Evolutionary conservation across 1,140 invertebrate species (phyloP), one percentile per base, ranked within the genome.

Genomic region (Psilanteris sp.): DNA sequence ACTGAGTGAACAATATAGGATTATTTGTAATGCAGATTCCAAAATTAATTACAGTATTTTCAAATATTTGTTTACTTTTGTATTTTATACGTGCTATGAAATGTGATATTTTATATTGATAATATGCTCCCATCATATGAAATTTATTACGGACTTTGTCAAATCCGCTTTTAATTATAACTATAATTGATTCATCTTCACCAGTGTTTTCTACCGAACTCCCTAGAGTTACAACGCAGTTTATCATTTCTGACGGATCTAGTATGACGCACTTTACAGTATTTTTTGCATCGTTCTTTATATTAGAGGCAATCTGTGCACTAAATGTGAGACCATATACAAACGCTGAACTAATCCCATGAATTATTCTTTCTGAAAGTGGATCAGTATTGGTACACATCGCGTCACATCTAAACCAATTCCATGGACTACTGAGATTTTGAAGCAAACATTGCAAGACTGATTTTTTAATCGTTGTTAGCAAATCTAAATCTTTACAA

Each of bases 341-440:
- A n/a, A n/a, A n/a, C n/a, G n/a, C n/a, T n/a, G 4, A 43, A 20
- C 15, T 10, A 20, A 24, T 9, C 22, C 24, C 24, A 10, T 57
- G n/a, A 32, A 57, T 24, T 6, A 57, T 13, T 24, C 14, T 31
- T 0, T 13, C 18, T 8, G 24, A 13, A 9, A 43, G 14, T 22
- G 54, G 37, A 13, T 43, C 1, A 1, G 37, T 57, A n/a, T 57
- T 41, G 5, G 32, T 57, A 24, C 54, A 57, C 22, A 34, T 15
- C 13, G 20, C 16, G 3, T 1, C 24, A 29, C 54, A 57, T 5
- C 24, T 1, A 9, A 31, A 13, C 54, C 54, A 57, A 20, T 43
- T 18, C 54, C 54, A 57, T 8, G 54, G 54, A 7, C 20, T 9
- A 4, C 10, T 10, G 0, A 57, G 1, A 22, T 57, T 31, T n/a